Conservation (phyloP, 2,113 vertebrate genomes). For the Callospermophilus lateralis region DNA sequence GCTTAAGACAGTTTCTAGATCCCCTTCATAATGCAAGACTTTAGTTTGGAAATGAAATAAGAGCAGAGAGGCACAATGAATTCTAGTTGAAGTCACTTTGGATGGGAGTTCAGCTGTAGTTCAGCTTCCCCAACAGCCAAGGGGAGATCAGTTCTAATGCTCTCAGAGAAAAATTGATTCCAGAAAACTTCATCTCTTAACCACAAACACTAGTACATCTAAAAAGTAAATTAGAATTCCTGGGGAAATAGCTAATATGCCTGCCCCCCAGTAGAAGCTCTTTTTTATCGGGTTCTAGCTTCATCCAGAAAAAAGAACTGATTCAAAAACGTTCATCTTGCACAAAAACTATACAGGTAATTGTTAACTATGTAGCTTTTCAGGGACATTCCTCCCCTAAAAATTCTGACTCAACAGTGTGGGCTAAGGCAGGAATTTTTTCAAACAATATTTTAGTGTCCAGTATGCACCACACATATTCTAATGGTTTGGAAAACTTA, state of each 20-base stretch:
- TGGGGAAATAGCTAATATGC: neutral
- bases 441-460: neutral
- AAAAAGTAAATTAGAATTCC: slow-evolving; percentile 34
- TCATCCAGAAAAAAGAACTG: neutral
- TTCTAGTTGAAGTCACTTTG: neutral
- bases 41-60: neutral
- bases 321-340: neutral
- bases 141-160: neutral
- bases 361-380: neutral
- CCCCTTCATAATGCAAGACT: neutral
- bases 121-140: neutral
- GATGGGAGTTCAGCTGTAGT: neutral
- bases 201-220: neutral
- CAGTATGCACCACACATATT: neutral
- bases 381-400: neutral
- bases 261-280: neutral
- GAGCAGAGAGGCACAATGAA: neutral
- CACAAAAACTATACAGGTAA: neutral
- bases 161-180: neutral
- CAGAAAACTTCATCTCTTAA: neutral
- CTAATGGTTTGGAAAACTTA: neutral
- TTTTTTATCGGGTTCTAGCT: neutral
- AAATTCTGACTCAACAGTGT: neutral
- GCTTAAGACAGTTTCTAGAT: neutral
- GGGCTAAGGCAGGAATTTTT: neutral